Evolutionary conservation across 2,113 vertebrate species (phyloP), one percentile per base, ranked within the genome.

Genomic region (Suncus etruscus): DNA sequence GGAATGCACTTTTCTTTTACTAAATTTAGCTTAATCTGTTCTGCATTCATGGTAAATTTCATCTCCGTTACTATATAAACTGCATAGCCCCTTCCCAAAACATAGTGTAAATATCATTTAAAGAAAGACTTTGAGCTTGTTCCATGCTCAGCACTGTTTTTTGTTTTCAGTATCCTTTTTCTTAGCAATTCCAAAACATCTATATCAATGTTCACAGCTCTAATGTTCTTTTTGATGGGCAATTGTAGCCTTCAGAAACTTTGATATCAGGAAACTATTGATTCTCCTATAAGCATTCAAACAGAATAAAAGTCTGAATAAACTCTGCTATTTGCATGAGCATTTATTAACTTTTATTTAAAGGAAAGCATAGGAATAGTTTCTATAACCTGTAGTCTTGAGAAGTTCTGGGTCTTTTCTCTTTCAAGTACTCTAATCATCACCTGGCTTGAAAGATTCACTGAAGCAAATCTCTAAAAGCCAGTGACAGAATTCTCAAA

Each of bases 1-100:
- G 54, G 94, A 87, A 48, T 83, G 9, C 16, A 32, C 24, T 14
- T 92, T 92, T 78, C 85, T 90, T 93, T 91, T 89, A 80, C 31
- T 77, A 25, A 78, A 73, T 74, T 93, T 85, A 91, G 45, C 15
- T 32, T 68, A 80, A 76, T 80, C 31, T 90, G 3, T 45, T 90
- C 83, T 86, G 65, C 94, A 47, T 27, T 86, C 25, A 39, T 89
- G 9, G 25, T 27, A 81, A 85, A 86, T 70, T 93, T 63, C 51
- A n/a, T 83, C 27, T 86, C 25, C 47, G n/a, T 86, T 78, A 86
- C 72, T 83, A 48, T 16, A 68, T 78, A 86, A 86, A 78, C 47
- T 72, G 73, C 8, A 8, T 70, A 12, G 9, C 2, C 39, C 6
- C 11, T 69, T 78, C 39, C 70, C 82, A 92, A 74, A 45, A 22